A percentile compares a stretch with the other conserved stretches of the same genome.
phyloP scores from a whole-genome alignment of 2,888 invertebrate species.

The Cheilosia grossa region DNA sequence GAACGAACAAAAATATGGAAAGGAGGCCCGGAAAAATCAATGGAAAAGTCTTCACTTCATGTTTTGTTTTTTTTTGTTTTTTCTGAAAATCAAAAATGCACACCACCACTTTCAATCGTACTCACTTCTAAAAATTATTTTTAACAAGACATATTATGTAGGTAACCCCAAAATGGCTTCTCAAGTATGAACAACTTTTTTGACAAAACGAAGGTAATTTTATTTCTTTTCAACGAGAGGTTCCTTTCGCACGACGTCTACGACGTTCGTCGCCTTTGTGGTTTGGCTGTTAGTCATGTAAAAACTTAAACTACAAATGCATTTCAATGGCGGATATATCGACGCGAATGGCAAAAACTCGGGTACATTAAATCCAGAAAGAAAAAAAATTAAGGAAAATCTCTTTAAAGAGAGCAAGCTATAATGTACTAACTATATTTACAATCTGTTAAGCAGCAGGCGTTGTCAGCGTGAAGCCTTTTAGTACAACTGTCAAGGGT shows the following conservation, averaged over 20 bases:
- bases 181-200: constrained; percentile 12
- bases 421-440: background rate
- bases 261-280: constrained; percentile 40
- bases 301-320: constrained; percentile 10
- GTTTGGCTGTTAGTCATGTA: constrained; percentile 25
- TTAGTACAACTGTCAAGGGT: constrained; percentile 28
- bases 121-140: constrained; percentile 31
- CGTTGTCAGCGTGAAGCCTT: constrained; percentile 36
- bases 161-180: constrained; percentile 45
- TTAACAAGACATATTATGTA: constrained; percentile 9
- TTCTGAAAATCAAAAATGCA: constrained; percentile 7
- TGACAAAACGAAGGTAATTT: background rate
- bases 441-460: constrained; percentile 13
- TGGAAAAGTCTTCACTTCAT: constrained; percentile 18
- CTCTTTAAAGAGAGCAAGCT: constrained; percentile 36
- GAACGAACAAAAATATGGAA: constrained; percentile 5
- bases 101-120: constrained; percentile 33
- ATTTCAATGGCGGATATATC: constrained; percentile 38
- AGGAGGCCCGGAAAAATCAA: constrained; percentile 36
- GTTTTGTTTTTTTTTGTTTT: too few species aligned
- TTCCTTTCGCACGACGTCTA: constrained; percentile 33
- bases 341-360: constrained; percentile 40
- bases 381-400: constrained; percentile 13
- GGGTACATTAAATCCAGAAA: constrained; percentile 39
- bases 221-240: constrained; percentile 10